These are phyloP conservation scores for Tragelaphus oryx DNA, from an alignment of 2,797 vertebrate species.

Conservation along the genomic window DNA sequence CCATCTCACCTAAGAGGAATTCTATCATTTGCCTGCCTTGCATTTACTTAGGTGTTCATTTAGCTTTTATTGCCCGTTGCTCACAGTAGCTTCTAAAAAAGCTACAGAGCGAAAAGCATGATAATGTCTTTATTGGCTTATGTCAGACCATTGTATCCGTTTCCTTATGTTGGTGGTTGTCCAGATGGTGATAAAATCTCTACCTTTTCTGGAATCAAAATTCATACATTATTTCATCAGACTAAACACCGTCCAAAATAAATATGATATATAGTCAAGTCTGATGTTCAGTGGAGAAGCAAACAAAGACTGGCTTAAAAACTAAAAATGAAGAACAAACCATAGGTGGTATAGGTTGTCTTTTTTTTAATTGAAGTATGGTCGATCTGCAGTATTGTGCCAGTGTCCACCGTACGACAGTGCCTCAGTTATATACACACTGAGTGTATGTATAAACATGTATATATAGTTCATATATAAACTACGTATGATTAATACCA, in stretches of 20 bases:
- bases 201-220: not conserved
- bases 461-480: not conserved
- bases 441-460: not conserved
- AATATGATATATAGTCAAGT: not conserved
- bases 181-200: not conserved
- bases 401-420: fast-evolving
- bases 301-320: not conserved
- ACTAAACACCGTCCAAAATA: not conserved
- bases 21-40: not conserved
- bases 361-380: not conserved
- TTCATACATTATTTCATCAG: not conserved
- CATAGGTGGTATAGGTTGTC: not conserved
- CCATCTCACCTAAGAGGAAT: not conserved
- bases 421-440: fast-evolving
- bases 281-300: not conserved
- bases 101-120: not conserved
- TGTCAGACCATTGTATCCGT: not conserved
- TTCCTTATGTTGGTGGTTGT: not conserved
- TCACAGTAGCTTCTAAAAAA: not conserved
- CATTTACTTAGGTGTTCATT: not conserved
- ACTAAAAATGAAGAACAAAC: not conserved
- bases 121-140: not conserved
- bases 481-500: not conserved
- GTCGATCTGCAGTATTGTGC: not conserved
- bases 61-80: not conserved